These are phyloP conservation scores for Entomyzon cyanotis DNA, from an alignment of 2,113 vertebrate genomes.

Conservation along the genomic window DNA sequence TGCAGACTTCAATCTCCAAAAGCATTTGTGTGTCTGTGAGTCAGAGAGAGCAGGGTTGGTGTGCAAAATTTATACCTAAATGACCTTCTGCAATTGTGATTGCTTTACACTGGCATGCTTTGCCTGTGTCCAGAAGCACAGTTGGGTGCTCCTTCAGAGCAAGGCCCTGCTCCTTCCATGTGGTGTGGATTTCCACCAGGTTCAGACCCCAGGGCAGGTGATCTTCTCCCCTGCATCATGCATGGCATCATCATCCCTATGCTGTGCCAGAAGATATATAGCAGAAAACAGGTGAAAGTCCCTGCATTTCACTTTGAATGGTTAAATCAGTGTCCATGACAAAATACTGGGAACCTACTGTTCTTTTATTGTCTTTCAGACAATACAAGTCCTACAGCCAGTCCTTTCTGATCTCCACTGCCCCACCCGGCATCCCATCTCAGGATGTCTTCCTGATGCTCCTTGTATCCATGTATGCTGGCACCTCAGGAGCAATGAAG, in stretches of 20 bases:
- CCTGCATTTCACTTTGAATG: not conserved
- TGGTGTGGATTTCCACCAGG: not conserved
- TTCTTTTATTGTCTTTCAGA: not conserved
- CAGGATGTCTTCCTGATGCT: not conserved
- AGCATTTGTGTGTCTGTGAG: not conserved
- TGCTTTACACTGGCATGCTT: not conserved
- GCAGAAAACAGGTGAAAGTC: not conserved
- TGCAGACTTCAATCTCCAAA: not conserved
- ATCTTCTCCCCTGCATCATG: not conserved
- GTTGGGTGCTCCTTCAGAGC: not conserved
- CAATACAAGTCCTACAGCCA: not conserved
- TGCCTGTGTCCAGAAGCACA: not conserved
- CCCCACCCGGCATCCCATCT: not conserved
- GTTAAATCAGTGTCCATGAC: not conserved
- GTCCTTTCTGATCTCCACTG: not conserved
- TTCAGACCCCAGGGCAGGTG: not conserved
- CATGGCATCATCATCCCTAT: not conserved
- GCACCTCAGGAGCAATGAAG: fast-evolving
- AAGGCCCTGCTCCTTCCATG: not conserved
- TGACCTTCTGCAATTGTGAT: not conserved
- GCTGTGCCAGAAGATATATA: not conserved
- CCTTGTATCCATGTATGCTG: fast-evolving
- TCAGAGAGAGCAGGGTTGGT: not conserved
- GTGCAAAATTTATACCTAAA: not conserved
- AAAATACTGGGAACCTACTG: not conserved